Conservation (phyloP, 2,888 invertebrate species). For the Homarus gammarus region DNA sequence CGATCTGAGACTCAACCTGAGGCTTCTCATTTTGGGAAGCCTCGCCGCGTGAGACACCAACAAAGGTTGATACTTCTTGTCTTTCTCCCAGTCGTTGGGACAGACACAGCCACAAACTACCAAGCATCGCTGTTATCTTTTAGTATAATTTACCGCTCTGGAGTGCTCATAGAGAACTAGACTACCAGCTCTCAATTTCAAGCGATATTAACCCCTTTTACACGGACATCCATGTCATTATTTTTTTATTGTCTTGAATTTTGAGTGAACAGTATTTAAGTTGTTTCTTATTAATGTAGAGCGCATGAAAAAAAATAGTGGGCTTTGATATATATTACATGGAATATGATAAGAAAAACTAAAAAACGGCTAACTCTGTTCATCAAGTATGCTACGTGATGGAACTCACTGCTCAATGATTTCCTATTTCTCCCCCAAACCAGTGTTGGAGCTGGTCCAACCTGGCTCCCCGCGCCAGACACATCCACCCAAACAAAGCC, state of each 20-base stretch:
- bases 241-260: background rate
- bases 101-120: background rate
- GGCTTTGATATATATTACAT: constrained; percentile 69
- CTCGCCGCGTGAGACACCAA: background rate
- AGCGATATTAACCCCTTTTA: background rate
- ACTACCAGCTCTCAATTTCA: background rate
- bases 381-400: constrained; percentile 70
- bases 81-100: background rate
- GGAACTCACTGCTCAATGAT: constrained; percentile 69
- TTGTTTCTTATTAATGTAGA: constrained; percentile 59
- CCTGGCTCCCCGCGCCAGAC: constrained; percentile 23
- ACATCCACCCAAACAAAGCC: constrained; percentile 6
- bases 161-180: background rate
- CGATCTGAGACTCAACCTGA: too few species aligned
- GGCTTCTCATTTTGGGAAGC: too few species aligned
- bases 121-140: background rate
- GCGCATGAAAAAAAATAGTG: constrained; percentile 71
- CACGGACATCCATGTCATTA: background rate
- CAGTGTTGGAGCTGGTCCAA: constrained; percentile 37
- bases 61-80: background rate
- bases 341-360: constrained; percentile 59
- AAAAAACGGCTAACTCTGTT: constrained; percentile 66
- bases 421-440: constrained; percentile 38
- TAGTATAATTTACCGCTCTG: background rate
- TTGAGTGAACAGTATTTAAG: constrained; percentile 17